Conservation (phyloP, 2,797 vertebrate genomes). For the Melanotaenia parkinsoni region DNA sequence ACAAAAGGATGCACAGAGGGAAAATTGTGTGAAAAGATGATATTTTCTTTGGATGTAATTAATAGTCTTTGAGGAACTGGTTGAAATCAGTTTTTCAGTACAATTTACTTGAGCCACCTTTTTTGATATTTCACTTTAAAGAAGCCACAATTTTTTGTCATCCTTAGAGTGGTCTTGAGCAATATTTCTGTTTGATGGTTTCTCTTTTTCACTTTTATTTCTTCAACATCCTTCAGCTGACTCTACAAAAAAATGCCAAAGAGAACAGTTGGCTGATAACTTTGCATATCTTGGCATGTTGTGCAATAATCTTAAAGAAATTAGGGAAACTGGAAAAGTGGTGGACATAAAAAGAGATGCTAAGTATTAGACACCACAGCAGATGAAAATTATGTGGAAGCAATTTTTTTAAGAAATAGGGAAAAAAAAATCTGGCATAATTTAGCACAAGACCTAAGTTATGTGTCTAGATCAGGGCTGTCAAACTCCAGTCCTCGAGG, state of each 20-base stretch:
- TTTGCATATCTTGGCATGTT: background rate
- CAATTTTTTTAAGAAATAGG: background rate
- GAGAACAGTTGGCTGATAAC: background rate
- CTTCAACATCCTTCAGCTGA: too few relatives aligned
- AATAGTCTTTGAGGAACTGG: slow-evolving; percentile 18
- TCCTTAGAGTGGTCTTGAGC: background rate
- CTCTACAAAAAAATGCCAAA: too few relatives aligned
- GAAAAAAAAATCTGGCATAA: background rate
- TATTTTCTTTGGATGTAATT: slow-evolving; percentile 27
- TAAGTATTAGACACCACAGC: background rate
- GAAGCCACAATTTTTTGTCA: background rate
- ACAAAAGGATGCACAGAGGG: background rate
- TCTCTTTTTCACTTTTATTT: background rate
- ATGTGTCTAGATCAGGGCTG: background rate
- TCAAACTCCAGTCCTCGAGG: too few relatives aligned
- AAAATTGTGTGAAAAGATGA: slow-evolving; percentile 16
- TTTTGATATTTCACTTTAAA: background rate
- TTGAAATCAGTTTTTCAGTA: slow-evolving; percentile 31
- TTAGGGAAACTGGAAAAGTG: background rate
- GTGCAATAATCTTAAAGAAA: background rate
- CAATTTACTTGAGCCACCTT: background rate
- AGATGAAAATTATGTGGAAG: background rate
- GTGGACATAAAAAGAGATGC: background rate
- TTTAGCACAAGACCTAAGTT: background rate
- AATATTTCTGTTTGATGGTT: background rate